These are phyloP conservation scores for Silurus glanis DNA, from an alignment of 2,113 vertebrate genomes.

Conservation along the genomic window DNA sequence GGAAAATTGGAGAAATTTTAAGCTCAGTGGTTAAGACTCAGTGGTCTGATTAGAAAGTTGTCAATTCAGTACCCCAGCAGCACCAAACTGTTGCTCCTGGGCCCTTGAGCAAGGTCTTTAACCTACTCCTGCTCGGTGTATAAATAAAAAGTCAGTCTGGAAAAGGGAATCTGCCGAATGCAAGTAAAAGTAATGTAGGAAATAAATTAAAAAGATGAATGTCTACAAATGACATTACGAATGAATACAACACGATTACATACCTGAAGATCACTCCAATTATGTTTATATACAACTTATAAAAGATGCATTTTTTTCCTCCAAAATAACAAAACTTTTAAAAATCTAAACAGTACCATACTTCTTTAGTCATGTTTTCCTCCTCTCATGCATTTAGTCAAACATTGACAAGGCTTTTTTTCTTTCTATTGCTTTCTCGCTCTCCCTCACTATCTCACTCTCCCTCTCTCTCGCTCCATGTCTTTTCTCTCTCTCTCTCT, in stretches of 20 bases:
- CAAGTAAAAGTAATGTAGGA: not conserved
- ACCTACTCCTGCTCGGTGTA: too few relatives aligned
- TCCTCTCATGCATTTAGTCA: not conserved
- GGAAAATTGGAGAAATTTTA: too few relatives aligned
- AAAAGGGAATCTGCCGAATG: too few relatives aligned
- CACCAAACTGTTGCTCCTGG: too few relatives aligned
- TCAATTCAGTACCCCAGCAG: too few relatives aligned
- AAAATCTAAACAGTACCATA: not conserved
- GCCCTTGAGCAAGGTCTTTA: too few relatives aligned
- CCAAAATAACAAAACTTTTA: not conserved
- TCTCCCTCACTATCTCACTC: not conserved
- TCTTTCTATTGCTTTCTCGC: not conserved
- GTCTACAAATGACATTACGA: not conserved
- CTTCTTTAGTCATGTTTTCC: not conserved
- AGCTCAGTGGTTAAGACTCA: too few relatives aligned
- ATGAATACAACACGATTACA: not conserved
- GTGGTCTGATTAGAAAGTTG: too few relatives aligned
- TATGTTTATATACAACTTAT: not conserved
- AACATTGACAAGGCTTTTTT: not conserved
- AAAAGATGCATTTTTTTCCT: not conserved
- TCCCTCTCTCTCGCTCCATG: not conserved
- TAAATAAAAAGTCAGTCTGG: too few relatives aligned
- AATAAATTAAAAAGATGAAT: not conserved
- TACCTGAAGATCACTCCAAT: not conserved
- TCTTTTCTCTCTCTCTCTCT: constrained; percentile 3